These are phyloP conservation scores for Hipposideros armiger DNA, from an alignment of 2,113 vertebrate species.

Conservation along the genomic window DNA sequence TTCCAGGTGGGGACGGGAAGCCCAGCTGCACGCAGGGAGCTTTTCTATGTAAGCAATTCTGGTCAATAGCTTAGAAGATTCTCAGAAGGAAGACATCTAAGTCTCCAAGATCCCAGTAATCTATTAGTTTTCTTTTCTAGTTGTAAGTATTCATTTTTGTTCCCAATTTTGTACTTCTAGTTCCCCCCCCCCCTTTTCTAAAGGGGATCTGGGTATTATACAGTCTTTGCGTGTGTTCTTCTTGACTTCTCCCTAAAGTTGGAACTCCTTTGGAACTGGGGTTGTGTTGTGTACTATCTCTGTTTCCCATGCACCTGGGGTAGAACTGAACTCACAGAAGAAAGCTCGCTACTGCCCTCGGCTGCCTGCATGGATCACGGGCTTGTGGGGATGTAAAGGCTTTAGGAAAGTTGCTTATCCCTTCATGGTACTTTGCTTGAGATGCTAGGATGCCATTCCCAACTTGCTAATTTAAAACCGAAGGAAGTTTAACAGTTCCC, in stretches of 20 bases:
- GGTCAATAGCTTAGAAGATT: not conserved
- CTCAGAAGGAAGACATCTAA: not conserved
- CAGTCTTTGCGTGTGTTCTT: not conserved
- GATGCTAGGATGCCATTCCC: not conserved
- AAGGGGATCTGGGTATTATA: not conserved
- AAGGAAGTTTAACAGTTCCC: not conserved
- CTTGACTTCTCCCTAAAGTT: not conserved
- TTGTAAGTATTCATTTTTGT: not conserved
- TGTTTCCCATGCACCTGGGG: not conserved
- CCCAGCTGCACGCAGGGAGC: not conserved
- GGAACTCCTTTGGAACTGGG: not conserved
- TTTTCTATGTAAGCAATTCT: not conserved
- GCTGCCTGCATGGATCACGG: not conserved
- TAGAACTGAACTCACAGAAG: not conserved
- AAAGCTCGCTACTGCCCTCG: not conserved
- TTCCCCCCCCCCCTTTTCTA: not conserved
- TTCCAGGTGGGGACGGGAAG: not conserved
- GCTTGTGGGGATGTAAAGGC: not conserved
- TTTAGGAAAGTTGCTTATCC: not conserved
- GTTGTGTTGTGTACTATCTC: not conserved
- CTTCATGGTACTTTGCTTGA: not conserved
- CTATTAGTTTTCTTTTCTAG: not conserved
- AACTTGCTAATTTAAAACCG: not conserved
- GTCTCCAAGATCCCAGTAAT: not conserved
- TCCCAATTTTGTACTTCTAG: not conserved